Evolutionary conservation across 2,113 vertebrate species (phyloP).

Genomic region (Falco punctatus): DNA sequence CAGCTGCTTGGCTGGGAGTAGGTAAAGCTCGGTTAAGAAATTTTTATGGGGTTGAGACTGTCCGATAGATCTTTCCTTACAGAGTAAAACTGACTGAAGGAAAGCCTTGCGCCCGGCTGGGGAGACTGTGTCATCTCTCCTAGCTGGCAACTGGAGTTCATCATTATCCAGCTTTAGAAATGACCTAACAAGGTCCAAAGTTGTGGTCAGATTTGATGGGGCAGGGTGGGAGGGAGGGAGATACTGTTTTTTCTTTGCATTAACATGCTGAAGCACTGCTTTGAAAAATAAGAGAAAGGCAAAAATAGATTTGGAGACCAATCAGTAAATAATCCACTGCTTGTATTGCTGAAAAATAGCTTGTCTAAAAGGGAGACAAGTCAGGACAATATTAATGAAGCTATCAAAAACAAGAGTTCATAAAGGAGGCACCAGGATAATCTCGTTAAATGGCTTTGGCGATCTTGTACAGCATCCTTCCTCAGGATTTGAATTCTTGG

Average conservation of each 20-base stretch:
- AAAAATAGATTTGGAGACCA: background rate
- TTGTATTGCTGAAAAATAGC: background rate
- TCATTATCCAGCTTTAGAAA: background rate
- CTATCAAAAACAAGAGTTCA: background rate
- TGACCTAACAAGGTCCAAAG: background rate
- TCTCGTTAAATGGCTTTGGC: background rate
- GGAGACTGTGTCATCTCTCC: background rate
- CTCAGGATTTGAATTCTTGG: background rate
- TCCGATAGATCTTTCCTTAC: background rate
- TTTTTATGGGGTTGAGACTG: background rate
- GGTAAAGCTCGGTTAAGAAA: background rate
- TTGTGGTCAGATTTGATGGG: background rate
- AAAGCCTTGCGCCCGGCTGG: background rate
- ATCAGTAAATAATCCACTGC: background rate
- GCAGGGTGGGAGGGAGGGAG: accelerated
- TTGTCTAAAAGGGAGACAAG: background rate
- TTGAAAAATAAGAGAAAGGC: background rate
- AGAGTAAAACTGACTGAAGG: background rate
- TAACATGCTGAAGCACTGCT: background rate
- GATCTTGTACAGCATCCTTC: background rate
- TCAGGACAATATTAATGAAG: background rate
- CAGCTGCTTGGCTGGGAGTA: background rate
- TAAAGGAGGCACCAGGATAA: background rate
- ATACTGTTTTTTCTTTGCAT: background rate
- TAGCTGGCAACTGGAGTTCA: background rate